phyloP scores from a whole-genome alignment of 2,797 vertebrate genomes.

The Myripristis murdjan region DNA sequence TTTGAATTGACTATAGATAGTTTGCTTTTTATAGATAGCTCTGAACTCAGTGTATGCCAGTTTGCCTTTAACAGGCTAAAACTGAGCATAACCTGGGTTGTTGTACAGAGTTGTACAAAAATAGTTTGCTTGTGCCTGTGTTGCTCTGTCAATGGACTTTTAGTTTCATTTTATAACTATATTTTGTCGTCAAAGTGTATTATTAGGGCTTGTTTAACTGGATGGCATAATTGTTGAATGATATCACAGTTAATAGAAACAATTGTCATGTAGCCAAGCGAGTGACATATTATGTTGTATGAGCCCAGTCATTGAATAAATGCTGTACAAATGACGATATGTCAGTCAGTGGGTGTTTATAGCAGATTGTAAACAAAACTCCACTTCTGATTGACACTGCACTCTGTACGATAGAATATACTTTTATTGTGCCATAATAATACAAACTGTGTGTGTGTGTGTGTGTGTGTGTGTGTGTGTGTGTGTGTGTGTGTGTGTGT shows the following conservation, averaged over 20 bases:
- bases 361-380: slow-evolving; percentile 67
- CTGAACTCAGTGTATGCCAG: slow-evolving; percentile 5
- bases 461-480: slow-evolving; percentile 20
- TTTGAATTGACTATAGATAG: not conserved
- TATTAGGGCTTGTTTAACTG: slow-evolving; percentile 21
- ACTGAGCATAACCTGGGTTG: not conserved
- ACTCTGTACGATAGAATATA: slow-evolving; percentile 52
- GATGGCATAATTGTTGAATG: no score
- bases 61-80: not conserved
- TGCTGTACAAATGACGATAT: slow-evolving; percentile 49
- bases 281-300: slow-evolving; percentile 37
- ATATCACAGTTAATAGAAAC: slow-evolving; percentile 49
- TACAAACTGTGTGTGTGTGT: slow-evolving; percentile 8
- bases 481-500: slow-evolving; percentile 29
- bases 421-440: slow-evolving; percentile 63
- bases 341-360: slow-evolving; percentile 77
- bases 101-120: not conserved
- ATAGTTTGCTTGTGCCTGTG: not conserved
- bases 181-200: not conserved
- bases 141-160: slow-evolving; percentile 3
- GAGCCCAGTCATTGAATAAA: slow-evolving; percentile 38
- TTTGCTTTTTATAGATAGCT: not conserved
- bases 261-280: slow-evolving; percentile 22
- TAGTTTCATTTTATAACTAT: not conserved
- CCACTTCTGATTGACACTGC: slow-evolving; percentile 62